These are phyloP conservation scores for Erpobdella octoculata DNA, from an alignment of 2,888 invertebrate genomes.

Conservation along the genomic window DNA sequence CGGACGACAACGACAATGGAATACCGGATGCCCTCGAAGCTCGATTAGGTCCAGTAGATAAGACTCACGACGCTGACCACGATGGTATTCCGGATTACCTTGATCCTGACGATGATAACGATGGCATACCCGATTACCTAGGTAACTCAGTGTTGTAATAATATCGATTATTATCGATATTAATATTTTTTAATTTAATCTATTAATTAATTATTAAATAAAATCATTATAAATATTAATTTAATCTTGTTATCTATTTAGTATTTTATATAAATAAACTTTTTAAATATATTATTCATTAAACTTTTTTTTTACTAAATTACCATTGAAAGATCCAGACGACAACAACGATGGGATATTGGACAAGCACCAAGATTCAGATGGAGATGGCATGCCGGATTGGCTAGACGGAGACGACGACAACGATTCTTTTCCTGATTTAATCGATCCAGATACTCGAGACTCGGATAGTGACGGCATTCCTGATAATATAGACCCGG, in stretches of 20 bases:
- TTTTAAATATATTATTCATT: not conserved
- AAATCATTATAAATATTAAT: too few species aligned
- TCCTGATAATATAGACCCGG: slow-evolving; percentile 24
- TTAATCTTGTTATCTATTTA: too few species aligned
- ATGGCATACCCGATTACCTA: slow-evolving; percentile 33
- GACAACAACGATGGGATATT: slow-evolving; percentile 26
- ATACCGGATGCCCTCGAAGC: slow-evolving; percentile 29
- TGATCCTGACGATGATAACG: slow-evolving; percentile 33
- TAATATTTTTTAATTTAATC: too few species aligned
- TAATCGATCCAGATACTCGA: slow-evolving; percentile 16
- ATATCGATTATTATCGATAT: slow-evolving; percentile 1
- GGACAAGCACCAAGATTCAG: slow-evolving; percentile 22
- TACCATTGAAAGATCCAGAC: slow-evolving; percentile 17
- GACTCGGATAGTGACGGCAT: slow-evolving; percentile 29
- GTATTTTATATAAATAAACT: too few species aligned
- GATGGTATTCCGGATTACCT: slow-evolving; percentile 31
- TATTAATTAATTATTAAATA: too few species aligned
- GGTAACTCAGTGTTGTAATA: slow-evolving; percentile 15
- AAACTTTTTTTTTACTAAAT: too few species aligned
- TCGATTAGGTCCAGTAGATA: slow-evolving; percentile 24
- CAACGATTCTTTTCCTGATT: slow-evolving; percentile 21
- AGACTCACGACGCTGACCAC: slow-evolving; percentile 25
- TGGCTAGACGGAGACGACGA: slow-evolving; percentile 29
- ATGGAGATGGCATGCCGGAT: slow-evolving; percentile 30
- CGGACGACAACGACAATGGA: slow-evolving; percentile 30